Percentiles rank a stretch among this genome's conserved stretches.
Conservation (phyloP, 2,113 vertebrate species). For the Acanthochromis polyacanthus region DNA sequence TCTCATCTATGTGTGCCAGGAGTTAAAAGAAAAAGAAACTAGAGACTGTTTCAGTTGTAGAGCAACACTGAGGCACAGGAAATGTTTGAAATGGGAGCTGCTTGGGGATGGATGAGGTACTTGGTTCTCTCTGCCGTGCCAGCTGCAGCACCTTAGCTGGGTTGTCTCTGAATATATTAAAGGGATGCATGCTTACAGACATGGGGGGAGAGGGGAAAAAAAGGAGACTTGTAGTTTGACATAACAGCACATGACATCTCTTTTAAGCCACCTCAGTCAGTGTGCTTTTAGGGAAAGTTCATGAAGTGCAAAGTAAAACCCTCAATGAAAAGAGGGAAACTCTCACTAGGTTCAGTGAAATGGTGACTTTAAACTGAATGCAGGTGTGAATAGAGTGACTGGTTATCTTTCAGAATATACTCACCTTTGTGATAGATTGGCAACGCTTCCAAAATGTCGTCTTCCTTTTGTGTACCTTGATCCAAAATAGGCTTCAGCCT, state of each 20-base stretch:
- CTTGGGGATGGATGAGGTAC: background rate
- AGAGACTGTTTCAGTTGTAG: background rate
- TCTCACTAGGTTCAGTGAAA: too few relatives aligned
- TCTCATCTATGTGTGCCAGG: background rate
- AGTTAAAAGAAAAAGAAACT: background rate
- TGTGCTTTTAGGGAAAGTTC: background rate
- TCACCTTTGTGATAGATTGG: background rate
- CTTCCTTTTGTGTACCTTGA: background rate
- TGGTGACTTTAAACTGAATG: background rate
- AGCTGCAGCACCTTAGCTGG: background rate
- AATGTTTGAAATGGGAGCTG: too few relatives aligned
- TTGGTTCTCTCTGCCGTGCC: background rate
- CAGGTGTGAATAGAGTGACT: background rate
- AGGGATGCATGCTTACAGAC: background rate
- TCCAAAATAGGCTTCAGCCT: background rate
- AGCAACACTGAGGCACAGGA: background rate
- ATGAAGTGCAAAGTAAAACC: background rate
- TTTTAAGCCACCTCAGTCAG: background rate
- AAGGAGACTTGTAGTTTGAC: background rate
- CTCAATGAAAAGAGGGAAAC: background rate
- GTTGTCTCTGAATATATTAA: conserved; percentile 15
- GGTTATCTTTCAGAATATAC: background rate
- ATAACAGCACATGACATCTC: background rate
- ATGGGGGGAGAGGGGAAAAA: background rate
- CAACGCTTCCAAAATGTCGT: background rate